A percentile compares a stretch with the other conserved stretches of the same genome.
Evolutionary conservation across 2,888 invertebrate genomes (phyloP).

Genomic region (Lycaena phlaeas): DNA sequence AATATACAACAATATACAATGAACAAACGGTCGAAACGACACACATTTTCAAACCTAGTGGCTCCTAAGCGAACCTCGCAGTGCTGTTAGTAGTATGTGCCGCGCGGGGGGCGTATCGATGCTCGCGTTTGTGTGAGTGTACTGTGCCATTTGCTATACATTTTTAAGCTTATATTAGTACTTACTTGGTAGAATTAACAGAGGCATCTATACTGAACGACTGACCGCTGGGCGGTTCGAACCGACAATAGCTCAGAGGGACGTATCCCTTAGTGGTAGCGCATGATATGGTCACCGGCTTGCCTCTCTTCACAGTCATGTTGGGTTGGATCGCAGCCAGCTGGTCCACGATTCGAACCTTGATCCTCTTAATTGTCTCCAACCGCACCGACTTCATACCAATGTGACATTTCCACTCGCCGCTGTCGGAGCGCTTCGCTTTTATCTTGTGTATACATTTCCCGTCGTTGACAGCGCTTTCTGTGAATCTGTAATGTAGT

Average conservation of each 20-base stretch:
- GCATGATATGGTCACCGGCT: conserved; percentile 47
- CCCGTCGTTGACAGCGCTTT: conserved; percentile 39
- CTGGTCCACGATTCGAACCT: conserved; percentile 42
- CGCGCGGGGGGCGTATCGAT: too few species aligned
- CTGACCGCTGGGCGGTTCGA: conserved; percentile 52
- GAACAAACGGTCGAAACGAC: too few species aligned
- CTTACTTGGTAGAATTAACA: conserved; percentile 45
- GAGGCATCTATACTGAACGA: conserved; percentile 58
- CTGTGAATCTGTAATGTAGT: conserved; percentile 45
- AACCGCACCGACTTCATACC: conserved; percentile 39
- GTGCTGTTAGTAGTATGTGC: too few species aligned
- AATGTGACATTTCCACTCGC: conserved; percentile 64
- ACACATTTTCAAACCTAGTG: too few species aligned
- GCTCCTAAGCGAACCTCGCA: too few species aligned
- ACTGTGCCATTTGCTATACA: too few species aligned
- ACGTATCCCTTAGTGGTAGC: conserved; percentile 40
- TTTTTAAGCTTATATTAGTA: too few species aligned
- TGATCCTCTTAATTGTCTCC: conserved; percentile 40
- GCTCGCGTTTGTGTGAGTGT: too few species aligned
- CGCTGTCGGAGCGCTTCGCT: conserved; percentile 38
- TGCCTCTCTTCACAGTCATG: conserved; percentile 36
- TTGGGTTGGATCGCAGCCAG: conserved; percentile 46
- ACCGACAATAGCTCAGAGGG: conserved; percentile 61
- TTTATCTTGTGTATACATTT: conserved; percentile 45
- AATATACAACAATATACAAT: too few species aligned